Conservation (phyloP, 2,113 vertebrate species). For the Scomber japonicus region DNA sequence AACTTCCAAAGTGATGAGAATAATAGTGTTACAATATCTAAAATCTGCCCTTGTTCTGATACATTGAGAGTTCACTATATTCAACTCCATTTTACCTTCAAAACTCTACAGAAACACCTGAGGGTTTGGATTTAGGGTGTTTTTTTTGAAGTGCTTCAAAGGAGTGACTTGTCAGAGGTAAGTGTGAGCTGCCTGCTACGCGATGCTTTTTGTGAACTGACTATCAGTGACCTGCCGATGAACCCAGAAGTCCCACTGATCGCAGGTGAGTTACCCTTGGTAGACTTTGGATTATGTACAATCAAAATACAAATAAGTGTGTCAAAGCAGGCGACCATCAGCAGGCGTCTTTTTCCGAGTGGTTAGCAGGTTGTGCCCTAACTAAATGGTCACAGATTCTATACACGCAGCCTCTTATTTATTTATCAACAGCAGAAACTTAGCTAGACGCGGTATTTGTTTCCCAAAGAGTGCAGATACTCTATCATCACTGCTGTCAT, state of each 20-base stretch:
- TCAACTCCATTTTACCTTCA: constrained; percentile 1
- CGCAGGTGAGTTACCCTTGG: neutral
- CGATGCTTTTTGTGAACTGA: constrained; percentile 28
- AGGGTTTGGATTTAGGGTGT: constrained; percentile 9
- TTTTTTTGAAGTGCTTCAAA: constrained; percentile 53
- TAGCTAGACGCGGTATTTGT: constrained; percentile 7
- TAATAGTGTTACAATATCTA: neutral
- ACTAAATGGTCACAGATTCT: neutral
- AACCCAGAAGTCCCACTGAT: constrained; percentile 29
- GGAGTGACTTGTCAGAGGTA: constrained; percentile 23
- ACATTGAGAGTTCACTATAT: constrained; percentile 3
- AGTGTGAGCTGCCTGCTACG: constrained; percentile 7
- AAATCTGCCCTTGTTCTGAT: neutral
- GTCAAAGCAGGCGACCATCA: neutral
- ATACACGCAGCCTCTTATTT: neutral
- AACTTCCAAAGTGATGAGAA: neutral
- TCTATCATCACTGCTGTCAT: constrained; percentile 27
- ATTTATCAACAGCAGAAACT: neutral
- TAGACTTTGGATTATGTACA: neutral
- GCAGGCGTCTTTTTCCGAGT: too few species aligned
- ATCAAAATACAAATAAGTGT: neutral
- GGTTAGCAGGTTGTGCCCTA: too few species aligned
- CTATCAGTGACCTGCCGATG: constrained; percentile 26
- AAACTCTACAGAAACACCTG: constrained; percentile 14
- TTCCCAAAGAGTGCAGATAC: neutral